Percentiles rank a stretch among this genome's conserved stretches.
phyloP scores from a whole-genome alignment of 1,140 invertebrate species.

The Lerema accius region DNA sequence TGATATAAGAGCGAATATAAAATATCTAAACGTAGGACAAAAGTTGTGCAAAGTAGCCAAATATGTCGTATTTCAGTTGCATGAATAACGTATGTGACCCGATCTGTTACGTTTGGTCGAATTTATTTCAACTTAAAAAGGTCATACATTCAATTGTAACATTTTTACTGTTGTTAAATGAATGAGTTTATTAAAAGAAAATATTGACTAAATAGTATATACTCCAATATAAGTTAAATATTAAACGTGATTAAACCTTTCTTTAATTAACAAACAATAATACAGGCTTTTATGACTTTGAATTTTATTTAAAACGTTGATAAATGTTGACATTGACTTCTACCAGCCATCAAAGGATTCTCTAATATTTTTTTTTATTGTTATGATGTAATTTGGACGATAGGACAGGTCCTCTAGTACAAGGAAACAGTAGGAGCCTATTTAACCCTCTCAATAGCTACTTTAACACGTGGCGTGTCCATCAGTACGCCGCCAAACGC shows the following conservation, averaged over 20 bases:
- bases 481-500: slow-evolving; percentile 3
- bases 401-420: too few species aligned
- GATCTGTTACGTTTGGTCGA: slow-evolving; percentile 30
- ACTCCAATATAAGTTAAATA: too few species aligned
- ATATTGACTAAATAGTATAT: too few species aligned
- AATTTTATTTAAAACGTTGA: too few species aligned
- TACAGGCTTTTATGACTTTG: too few species aligned
- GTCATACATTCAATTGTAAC: slow-evolving; percentile 23
- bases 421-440: too few species aligned
- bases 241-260: too few species aligned
- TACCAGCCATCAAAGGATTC: too few species aligned
- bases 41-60: slow-evolving; percentile 25
- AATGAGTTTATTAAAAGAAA: background rate
- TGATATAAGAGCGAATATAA: background rate
- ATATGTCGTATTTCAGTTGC: slow-evolving; percentile 37
- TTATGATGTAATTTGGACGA: too few species aligned
- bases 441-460: slow-evolving; percentile 4
- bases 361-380: too few species aligned
- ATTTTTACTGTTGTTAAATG: slow-evolving; percentile 23
- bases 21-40: background rate
- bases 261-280: too few species aligned
- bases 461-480: slow-evolving; percentile 21
- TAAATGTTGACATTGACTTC: too few species aligned
- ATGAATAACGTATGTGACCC: slow-evolving; percentile 36
- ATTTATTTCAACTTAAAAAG: slow-evolving; percentile 22